Conservation (phyloP, 2,888 invertebrate genomes). For the Coelopa pilipes region DNA sequence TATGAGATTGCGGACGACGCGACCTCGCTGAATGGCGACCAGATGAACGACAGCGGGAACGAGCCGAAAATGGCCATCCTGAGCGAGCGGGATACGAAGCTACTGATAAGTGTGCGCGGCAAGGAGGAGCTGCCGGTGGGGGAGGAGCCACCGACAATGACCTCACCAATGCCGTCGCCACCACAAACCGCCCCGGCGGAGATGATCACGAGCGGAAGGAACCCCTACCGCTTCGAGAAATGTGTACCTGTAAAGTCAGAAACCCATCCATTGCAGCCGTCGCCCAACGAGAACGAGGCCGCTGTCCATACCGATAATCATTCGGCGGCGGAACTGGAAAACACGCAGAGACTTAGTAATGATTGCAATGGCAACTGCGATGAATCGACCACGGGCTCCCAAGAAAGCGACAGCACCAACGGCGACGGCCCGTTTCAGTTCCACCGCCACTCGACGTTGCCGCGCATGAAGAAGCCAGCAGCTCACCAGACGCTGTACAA, state of each 20-base stretch:
- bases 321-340: constrained; percentile 25
- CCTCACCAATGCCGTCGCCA: constrained; percentile 38
- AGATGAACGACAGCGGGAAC: constrained; percentile 44
- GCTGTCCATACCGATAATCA: constrained; percentile 47
- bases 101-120: constrained; percentile 72
- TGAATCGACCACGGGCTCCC: constrained; percentile 5
- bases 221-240: constrained; percentile 55
- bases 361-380: constrained; percentile 57
- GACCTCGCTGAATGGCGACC: constrained; percentile 65
- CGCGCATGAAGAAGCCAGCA: constrained; percentile 55
- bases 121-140: constrained; percentile 77
- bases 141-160: constrained; percentile 43
- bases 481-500: constrained; percentile 59
- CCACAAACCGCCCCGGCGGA: constrained; percentile 16
- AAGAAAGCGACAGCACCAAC: constrained; percentile 25
- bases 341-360: constrained; percentile 50
- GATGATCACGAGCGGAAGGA: constrained; percentile 28
- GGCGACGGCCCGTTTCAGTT: not conserved
- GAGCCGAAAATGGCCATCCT: constrained; percentile 68
- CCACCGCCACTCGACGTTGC: constrained; percentile 52
- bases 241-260: constrained; percentile 61
- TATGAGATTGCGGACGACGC: constrained; percentile 72
- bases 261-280: constrained; percentile 60
- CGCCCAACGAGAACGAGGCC: constrained; percentile 36
- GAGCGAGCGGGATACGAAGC: constrained; percentile 66